Evolutionary conservation across 2,113 vertebrate species (phyloP).

Genomic region (Triplophysa tibetana): DNA sequence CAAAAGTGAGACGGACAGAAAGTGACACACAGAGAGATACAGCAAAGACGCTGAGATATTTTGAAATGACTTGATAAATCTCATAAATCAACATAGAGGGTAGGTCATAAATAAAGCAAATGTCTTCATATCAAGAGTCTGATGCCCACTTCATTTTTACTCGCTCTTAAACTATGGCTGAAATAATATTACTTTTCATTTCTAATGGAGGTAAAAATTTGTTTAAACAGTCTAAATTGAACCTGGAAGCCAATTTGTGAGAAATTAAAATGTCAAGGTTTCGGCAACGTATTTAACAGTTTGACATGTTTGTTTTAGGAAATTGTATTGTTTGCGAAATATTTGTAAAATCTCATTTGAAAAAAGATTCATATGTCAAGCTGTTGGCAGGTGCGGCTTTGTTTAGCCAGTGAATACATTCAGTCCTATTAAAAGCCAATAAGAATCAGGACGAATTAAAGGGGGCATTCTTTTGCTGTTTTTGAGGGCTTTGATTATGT

Average conservation of each 20-base stretch:
- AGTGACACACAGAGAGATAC: background rate
- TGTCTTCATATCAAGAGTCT: background rate
- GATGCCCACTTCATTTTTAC: background rate
- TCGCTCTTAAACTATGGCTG: too few species aligned
- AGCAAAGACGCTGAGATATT: background rate
- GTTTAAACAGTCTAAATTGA: too few species aligned
- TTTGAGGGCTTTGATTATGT: too few species aligned
- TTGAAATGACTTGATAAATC: too few species aligned
- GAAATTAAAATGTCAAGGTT: background rate
- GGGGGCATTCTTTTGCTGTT: too few species aligned
- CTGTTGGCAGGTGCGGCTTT: background rate
- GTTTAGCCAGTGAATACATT: conserved; percentile 9
- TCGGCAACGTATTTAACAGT: background rate
- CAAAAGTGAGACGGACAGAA: background rate
- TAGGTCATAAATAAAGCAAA: background rate
- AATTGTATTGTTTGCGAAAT: background rate
- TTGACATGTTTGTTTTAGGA: background rate
- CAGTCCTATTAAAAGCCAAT: conserved; percentile 1
- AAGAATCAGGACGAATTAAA: background rate
- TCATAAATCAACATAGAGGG: too few species aligned
- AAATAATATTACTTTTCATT: background rate
- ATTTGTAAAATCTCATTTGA: background rate
- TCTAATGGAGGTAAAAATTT: background rate
- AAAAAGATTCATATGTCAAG: background rate
- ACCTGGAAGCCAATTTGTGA: background rate